Base-by-base conservation (phyloP, 1,140 invertebrate species). In the Metaphire vulgaris region DNA sequence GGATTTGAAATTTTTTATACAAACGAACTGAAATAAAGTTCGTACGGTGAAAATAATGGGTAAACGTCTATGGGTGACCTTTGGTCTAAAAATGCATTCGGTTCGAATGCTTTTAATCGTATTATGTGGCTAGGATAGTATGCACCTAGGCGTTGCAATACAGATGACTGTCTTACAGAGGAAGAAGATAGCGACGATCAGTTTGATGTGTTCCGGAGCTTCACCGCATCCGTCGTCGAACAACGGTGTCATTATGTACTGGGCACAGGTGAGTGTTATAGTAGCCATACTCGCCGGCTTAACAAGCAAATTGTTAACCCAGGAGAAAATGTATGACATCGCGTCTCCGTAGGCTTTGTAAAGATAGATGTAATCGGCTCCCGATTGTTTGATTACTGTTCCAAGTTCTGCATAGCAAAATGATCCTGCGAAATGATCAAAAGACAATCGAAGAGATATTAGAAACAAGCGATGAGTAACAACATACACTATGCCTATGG, bases 301-400 rank as follows among this genome's bases (percentile, higher is more conserved):
- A 1, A 83, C 79, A 0, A 81, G 76, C 0, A 79, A 34, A 77
- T 1, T 78, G 76, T 21, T 79, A 26, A 75, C 95, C 97, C 97
- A 99, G 1, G 98, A 89, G 82, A 96, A 98, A 0, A 98, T 87
- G 86, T 99, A 99, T 0, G 95, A 92, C 0, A 93, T 76, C 2
- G 80, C 72, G 1, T 80, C 80, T 67, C 78, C 79, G 77, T 83
- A 85, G 2, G 85, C 82, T 31, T 82, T 80, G 75, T 82, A 74
- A 12, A 85, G 77, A 75, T 86, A 86, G 12, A 82, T 80, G 72
- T 82, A 85, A 79, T 83, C 85, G 15, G 79, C 83, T 56, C 81
- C 86, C 28, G 83, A 86, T 76, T 80, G 81, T 1, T 81, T 81
- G 0, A 95, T 89, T 0, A 94, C 90, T 0, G 92, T 91, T 31